Evolutionary conservation across 1,140 invertebrate species (phyloP), one percentile per base, ranked within the genome.

Genomic region (Ephestia elutella): DNA sequence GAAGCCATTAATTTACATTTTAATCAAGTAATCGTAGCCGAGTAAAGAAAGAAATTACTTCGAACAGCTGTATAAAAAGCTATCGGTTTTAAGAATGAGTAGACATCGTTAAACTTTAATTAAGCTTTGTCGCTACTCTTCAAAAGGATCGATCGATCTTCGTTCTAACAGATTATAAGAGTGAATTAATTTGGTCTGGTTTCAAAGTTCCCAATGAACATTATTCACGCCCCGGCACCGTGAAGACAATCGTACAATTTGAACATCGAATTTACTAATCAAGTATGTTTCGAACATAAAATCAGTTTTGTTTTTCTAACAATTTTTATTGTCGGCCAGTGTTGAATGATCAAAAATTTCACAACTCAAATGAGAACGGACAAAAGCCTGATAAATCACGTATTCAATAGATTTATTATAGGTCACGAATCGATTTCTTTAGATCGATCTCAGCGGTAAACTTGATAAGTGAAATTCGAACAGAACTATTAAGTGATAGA

Each of bases 101-200:
- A 44, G 38, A 44, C 38, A 44, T 44, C 38, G 38, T 44, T 44
- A 44, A 15, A 44, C 38, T 44, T 44, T 44, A 44, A 44, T 44
- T 44, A 44, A 44, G 38, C 38, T 44, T 44, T 44, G 38, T 44
- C 38, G 38, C 38, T 44, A 44, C 38, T 44, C 38, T 44, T 44
- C 38, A 44, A 44, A 44, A 44, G 38, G 15, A 44, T 44, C 38
- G 13, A 44, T 44, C 38, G 38, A 44, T 44, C 38, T 44, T 44
- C 38, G 38, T 4, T 17, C 13, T 44, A 44, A 44, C 38, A 44
- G 38, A 44, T 44, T 44, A 44, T 44, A 44, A 15, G 38, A 44
- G 15, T 44, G 38, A 44, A 44, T 44, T 44, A 44, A 44, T 44
- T 44, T 44, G 13, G 15, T 44, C 10, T 44, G 38, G 38, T 44